A percentile compares a stretch with the other conserved stretches of the same genome.
phyloP scores from a whole-genome alignment of 2,888 invertebrate genomes.

The Shargacucullia verbasci region DNA sequence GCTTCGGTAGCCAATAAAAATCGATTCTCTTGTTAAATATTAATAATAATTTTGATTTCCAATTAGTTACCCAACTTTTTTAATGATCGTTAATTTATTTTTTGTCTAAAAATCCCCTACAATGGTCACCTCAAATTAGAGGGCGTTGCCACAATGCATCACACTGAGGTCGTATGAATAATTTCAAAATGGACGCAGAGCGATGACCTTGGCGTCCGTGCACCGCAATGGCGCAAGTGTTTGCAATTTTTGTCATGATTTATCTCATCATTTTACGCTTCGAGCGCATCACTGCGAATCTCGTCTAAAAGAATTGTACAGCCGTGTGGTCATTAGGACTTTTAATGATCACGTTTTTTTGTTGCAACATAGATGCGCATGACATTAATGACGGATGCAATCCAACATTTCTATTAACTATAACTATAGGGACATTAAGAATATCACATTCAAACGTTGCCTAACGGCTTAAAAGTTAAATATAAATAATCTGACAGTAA shows the following conservation, averaged over 20 bases:
- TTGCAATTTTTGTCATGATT: conserved; percentile 52
- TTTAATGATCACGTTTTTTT: conserved; percentile 41
- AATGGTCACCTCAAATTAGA: conserved; percentile 15
- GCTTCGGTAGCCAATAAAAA: conserved; percentile 22
- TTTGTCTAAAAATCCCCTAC: background rate
- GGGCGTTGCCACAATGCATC: conserved; percentile 39
- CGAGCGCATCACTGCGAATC: conserved; percentile 28
- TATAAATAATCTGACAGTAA: conserved; percentile 31
- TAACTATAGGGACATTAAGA: no score
- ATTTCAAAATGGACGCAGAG: conserved; percentile 44
- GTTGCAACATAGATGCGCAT: conserved; percentile 16
- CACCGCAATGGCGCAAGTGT: conserved; percentile 49
- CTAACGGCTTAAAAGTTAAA: conserved; percentile 9
- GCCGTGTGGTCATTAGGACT: conserved; percentile 29
- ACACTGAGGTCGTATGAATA: conserved; percentile 46
- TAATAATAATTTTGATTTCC: conserved; percentile 5
- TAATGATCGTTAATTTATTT: background rate
- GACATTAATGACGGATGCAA: conserved; percentile 37
- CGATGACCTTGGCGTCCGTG: conserved; percentile 57
- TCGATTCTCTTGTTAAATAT: conserved; percentile 6
- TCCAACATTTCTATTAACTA: conserved; percentile 4
- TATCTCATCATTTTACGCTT: conserved; percentile 53
- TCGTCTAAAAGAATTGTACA: conserved; percentile 35
- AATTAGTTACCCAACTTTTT: background rate
- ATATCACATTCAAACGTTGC: background rate